Base-by-base conservation (phyloP, 2,797 vertebrate species). In the Sebastes wilsoni region DNA sequence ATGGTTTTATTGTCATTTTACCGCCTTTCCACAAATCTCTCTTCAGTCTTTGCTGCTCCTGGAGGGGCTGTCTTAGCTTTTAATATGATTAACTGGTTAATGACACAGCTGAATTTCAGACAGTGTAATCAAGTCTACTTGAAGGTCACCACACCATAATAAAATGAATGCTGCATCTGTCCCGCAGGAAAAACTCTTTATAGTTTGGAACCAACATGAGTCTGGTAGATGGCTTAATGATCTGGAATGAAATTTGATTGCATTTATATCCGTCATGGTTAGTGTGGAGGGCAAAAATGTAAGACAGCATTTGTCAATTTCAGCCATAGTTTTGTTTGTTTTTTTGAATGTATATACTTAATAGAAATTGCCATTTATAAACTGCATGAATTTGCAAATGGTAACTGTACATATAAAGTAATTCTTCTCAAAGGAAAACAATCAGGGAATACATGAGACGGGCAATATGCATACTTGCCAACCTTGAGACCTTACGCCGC, bases 11-110 rank as follows among this genome's bases (percentile, higher is more conserved):
- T 18, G 81, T 54, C 30, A 7, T 46, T 42, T 49, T 32, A n/a
- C 25, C 10, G 2, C 18, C 62, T 71, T 23, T 28, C 25, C 36
- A 25, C 46, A 22, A 4, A 66, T 66, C 11, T 56, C 58, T 66
- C 20, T 32, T 1, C 23, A 34, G 27, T n/a, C 55, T 5, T 8
- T 20, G 56, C 62, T 59, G 67, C 80, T 64, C 69, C 69, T 55
- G 23, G 9, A 49, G 64, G 62, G 70, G n/a, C 22, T 5, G 16
- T 72, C 59, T 64, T 10, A 34, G 27, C 54, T 22, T 67, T 72
- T 79, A 38, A 75, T 66, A 60, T 54, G 71, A 81, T 73, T 79
- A 72, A 77, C 49, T 66, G 68, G 23, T 72, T 79, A 79, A 23
- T 83, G 72, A 81, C 68, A 46, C 54, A 42, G 54, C 75, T 69